Conservation (phyloP, 2,113 vertebrate genomes). For the Plestiodon gilberti region DNA sequence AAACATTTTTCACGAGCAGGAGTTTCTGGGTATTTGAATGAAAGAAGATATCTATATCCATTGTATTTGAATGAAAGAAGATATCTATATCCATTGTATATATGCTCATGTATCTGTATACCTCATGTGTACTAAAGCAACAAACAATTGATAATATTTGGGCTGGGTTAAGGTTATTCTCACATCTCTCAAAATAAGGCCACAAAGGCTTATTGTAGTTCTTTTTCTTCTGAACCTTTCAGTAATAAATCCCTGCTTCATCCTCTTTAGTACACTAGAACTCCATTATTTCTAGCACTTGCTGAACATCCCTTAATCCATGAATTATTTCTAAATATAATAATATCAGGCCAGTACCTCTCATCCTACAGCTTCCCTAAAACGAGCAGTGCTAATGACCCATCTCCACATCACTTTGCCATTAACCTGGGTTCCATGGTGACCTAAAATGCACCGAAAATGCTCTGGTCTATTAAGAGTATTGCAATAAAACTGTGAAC, state of each 20-base stretch:
- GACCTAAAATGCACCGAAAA: conserved; percentile 23
- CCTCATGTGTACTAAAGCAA: background rate
- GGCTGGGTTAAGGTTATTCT: background rate
- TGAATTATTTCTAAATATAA: conserved; percentile 13
- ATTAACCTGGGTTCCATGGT: background rate
- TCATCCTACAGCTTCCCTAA: background rate
- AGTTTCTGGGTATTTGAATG: background rate
- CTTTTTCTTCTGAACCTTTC: conserved; percentile 16
- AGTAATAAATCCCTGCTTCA: background rate
- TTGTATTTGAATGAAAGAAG: no score
- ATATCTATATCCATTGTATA: no score
- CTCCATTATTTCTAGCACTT: background rate
- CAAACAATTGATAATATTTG: background rate
- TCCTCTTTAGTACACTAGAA: conserved; percentile 10
- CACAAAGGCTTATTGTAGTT: background rate
- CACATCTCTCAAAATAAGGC: background rate
- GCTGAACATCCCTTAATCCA: background rate
- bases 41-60: background rate
- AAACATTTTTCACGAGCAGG: background rate
- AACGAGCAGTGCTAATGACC: background rate
- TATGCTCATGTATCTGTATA: background rate
- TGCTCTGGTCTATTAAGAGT: background rate
- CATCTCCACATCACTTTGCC: background rate
- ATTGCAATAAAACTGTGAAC: background rate
- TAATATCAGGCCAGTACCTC: background rate